Evolutionary conservation across 2,797 vertebrate genomes (phyloP).

Genomic region (Tinamus major): DNA sequence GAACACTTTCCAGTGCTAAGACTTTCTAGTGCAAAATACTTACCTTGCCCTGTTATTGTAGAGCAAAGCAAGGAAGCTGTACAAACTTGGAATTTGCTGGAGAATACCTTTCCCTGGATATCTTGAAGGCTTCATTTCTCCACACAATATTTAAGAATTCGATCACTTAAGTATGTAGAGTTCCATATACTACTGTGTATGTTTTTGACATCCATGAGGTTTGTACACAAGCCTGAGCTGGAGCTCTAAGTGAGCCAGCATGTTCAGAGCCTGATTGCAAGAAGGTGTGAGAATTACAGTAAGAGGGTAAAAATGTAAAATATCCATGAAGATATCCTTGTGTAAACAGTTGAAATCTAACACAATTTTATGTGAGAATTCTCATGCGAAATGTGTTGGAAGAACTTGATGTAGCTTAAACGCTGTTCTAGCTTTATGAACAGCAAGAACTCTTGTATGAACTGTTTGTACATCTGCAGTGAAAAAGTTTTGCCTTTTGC

Average conservation of each 20-base stretch:
- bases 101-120: no score
- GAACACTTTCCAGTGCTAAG: not conserved
- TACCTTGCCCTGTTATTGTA: not conserved
- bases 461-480: not conserved
- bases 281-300: not conserved
- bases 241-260: rapidly evolving
- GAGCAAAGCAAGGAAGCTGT: not conserved
- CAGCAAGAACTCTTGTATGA: not conserved
- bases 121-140: not conserved
- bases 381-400: not conserved
- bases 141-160: not conserved
- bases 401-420: not conserved
- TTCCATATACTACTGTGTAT: not conserved
- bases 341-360: not conserved
- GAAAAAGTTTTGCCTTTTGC: not conserved
- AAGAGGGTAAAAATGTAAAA: not conserved
- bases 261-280: not conserved
- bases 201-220: no score
- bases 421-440: not conserved
- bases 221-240: not conserved
- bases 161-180: not conserved
- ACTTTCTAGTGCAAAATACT: not conserved
- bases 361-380: not conserved
- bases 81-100: no score
- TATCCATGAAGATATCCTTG: not conserved